These are phyloP conservation scores for Capitulum mitella DNA, from an alignment of 2,888 invertebrate species.

Conservation along the genomic window DNA sequence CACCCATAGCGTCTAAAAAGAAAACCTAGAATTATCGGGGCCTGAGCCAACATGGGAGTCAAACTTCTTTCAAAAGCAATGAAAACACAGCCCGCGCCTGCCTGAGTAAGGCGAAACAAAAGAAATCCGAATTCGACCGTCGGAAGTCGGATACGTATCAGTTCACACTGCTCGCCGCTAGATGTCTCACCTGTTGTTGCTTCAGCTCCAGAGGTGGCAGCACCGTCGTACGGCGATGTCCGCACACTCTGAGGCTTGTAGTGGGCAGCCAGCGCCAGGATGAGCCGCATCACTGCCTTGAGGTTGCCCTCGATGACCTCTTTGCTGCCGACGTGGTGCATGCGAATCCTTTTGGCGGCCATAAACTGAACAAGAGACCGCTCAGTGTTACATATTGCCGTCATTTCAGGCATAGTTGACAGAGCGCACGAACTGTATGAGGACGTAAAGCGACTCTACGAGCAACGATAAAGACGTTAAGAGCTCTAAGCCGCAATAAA, in stretches of 20 bases:
- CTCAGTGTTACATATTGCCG: neutral
- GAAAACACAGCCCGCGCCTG: too few relatives aligned
- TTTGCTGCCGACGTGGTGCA: conserved; percentile 43
- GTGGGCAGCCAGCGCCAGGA: conserved; percentile 47
- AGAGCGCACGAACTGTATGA: neutral
- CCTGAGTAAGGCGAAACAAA: too few relatives aligned
- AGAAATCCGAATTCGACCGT: too few relatives aligned
- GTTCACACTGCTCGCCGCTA: too few relatives aligned
- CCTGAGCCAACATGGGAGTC: too few relatives aligned
- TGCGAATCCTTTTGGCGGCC: conserved; percentile 43
- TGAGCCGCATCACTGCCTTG: conserved; percentile 47
- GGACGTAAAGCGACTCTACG: too few relatives aligned
- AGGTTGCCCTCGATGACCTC: conserved; percentile 46
- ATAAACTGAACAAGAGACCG: conserved; percentile 42
- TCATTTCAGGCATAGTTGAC: neutral
- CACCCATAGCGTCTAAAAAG: too few relatives aligned
- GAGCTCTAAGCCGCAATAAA: too few relatives aligned
- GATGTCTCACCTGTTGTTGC: neutral
- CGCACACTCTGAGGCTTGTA: conserved; percentile 42
- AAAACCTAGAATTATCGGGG: too few relatives aligned
- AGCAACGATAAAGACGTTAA: too few relatives aligned
- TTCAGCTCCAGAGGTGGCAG: neutral
- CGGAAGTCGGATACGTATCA: too few relatives aligned
- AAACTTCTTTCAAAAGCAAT: too few relatives aligned
- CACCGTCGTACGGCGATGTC: conserved; percentile 24